Conservation (phyloP, 2,888 invertebrate genomes). For the Listrodromus nycthemerus region DNA sequence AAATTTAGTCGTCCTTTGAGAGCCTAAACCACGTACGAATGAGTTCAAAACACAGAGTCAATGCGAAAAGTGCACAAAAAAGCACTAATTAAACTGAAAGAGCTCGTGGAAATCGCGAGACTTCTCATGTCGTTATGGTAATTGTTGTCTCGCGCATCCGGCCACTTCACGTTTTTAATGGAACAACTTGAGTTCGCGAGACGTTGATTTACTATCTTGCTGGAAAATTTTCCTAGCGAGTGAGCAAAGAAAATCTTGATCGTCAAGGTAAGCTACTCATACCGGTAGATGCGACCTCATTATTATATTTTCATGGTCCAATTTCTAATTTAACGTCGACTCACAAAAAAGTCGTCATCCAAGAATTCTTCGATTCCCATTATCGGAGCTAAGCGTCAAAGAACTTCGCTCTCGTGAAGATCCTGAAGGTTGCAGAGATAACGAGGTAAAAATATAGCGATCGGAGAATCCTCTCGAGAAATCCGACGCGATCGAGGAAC, state of each 20-base stretch:
- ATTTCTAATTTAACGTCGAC: neutral
- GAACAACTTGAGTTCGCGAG: conserved; percentile 42
- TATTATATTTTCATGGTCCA: neutral
- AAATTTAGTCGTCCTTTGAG: too few species aligned
- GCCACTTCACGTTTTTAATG: conserved; percentile 50
- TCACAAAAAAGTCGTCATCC: too few species aligned
- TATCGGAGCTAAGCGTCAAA: too few species aligned
- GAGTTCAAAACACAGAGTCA: too few species aligned
- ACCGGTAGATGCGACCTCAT: neutral
- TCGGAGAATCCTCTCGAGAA: conserved; percentile 16
- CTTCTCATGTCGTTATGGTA: conserved; percentile 29
- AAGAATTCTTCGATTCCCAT: too few species aligned
- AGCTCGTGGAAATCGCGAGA: neutral
- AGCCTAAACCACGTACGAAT: too few species aligned
- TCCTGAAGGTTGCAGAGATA: too few species aligned
- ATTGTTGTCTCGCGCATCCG: conserved; percentile 52
- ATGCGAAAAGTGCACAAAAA: too few species aligned
- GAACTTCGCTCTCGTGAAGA: too few species aligned
- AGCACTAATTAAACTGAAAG: neutral
- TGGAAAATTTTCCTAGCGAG: conserved; percentile 3
- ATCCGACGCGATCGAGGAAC: conserved; percentile 9
- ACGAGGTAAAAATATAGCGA: neutral
- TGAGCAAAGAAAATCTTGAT: conserved; percentile 34
- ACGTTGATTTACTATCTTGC: conserved; percentile 27
- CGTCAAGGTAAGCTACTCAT: conserved; percentile 7